Base-by-base conservation (phyloP, 2,888 invertebrate genomes). In the Cactoblastis cactorum region DNA sequence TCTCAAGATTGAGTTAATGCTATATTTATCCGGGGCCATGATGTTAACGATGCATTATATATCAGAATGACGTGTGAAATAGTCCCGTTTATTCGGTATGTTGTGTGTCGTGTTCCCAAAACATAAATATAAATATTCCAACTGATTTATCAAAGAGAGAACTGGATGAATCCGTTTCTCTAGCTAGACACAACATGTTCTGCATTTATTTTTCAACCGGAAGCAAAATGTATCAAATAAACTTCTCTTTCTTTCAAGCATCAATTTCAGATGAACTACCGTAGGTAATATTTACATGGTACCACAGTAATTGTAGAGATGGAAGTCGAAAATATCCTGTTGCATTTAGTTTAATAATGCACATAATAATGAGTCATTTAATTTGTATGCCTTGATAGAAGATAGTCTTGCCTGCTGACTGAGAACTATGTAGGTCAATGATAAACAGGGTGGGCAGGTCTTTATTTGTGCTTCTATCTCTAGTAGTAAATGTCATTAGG, bases 251-350 rank as follows among this genome's bases (percentile, higher is more conserved):
- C n/a, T n/a, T n/a, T n/a, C n/a, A n/a, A n/a, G n/a, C n/a, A n/a
- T n/a, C n/a, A n/a, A n/a, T n/a, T n/a, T n/a, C n/a, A n/a, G n/a
- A n/a, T n/a, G n/a, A n/a, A n/a, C n/a, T n/a, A n/a, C n/a, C n/a
- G n/a, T n/a, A n/a, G n/a, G n/a, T n/a, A n/a, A n/a, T n/a, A n/a
- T n/a, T n/a, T n/a, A n/a, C n/a, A n/a, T n/a, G n/a, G n/a, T n/a
- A n/a, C n/a, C n/a, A n/a, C n/a, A n/a, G n/a, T n/a, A 53, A 57
- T 61, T 56, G 59, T 64, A 60, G 67, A 76, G 80, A 81, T 85
- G 74, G 77, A 77, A 80, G 83, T 83, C 83, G 69, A 69, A 69
- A 65, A 70, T 73, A 81, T 81, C 84, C 85, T 79, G 82, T 68
- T 68, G 67, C 74, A 74, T 74, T 77, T 73, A 70, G 66, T 71